Conservation (phyloP, 1,140 invertebrate genomes). For the Drosophila elegans region DNA sequence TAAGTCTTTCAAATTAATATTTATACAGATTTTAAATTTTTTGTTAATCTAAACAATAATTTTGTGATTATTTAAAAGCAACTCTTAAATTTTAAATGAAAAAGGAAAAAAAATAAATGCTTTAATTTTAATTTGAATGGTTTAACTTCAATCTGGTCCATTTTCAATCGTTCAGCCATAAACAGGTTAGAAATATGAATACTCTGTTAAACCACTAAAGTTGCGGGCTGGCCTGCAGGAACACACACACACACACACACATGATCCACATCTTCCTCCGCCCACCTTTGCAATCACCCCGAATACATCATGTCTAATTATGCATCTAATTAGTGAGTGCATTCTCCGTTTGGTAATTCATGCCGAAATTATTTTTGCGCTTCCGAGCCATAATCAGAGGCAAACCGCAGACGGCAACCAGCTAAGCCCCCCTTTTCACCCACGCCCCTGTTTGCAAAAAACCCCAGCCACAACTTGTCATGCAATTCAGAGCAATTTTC, state of each 20-base stretch:
- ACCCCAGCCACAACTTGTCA: not conserved
- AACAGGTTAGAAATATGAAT: constrained; percentile 5
- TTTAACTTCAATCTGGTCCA: not conserved
- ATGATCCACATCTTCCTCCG: not conserved
- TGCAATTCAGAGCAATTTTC: constrained; percentile 39
- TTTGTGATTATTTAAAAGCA: too few species aligned
- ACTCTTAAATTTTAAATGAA: too few species aligned
- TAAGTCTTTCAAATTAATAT: too few species aligned
- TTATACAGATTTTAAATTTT: too few species aligned
- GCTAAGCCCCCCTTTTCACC: not conserved
- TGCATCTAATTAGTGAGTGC: constrained; percentile 77
- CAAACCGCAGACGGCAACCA: constrained; percentile 53
- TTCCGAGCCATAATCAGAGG: constrained; percentile 55
- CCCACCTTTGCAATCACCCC: not conserved
- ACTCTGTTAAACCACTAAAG: not conserved
- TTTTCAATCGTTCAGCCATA: constrained; percentile 2
- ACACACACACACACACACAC: not conserved
- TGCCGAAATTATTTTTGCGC: constrained; percentile 67
- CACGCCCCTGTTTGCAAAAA: not conserved
- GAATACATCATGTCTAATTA: constrained; percentile 65
- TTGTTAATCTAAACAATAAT: too few species aligned
- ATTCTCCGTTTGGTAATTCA: constrained; percentile 66
- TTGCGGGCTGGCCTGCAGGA: not conserved
- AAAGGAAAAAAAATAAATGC: too few species aligned
- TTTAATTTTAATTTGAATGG: too few species aligned